Evolutionary conservation across 30 jellyfish, hydroid and myxozoan genomes (phyloP), one percentile per base, ranked within the genome.

Genomic region (Mastigias papua): DNA sequence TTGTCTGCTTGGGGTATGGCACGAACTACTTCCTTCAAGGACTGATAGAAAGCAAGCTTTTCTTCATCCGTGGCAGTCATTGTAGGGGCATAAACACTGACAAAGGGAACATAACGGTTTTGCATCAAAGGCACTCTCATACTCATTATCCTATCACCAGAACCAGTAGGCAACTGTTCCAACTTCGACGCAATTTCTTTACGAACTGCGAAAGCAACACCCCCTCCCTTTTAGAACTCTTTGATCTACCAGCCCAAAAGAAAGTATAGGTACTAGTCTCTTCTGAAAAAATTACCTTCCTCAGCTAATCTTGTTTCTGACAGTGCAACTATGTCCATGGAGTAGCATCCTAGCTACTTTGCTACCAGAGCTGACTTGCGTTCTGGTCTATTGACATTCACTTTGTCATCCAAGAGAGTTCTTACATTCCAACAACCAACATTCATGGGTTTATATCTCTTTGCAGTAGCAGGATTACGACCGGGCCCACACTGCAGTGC

Each of bases 11-110:
- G 13, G 16, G 90, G 90, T 20, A 74, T 58, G 10, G 78, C 23
- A 35, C 65, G 15, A 35, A 72, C 30, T 26, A 57, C 28, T 26
- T 27, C 1, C 34, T 1, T 28, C 10, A 84, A 58, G 66, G 29
- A 1, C 27, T 82, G 34, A 54, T 84, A 84, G 90, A 74, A 86
- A 26, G 60, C 20, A 8, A 22, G 61, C 30, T 22, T 86, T 19
- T 25, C 80, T 19, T 86, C 90, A 30, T 74, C 95, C 16, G 87
- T 21, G 70, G 30, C 20, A 26, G 80, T 49, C 78, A 51, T 51
- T 27, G 93, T 84, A 10, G 93, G 95, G 20, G 90, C 90, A 57
- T 86, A 61, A 0, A 29, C 95, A 22, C 81, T 46, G 72, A 86
- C 29, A 33, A 74, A 10, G 35, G 95, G 73, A 8, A 63, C 70